Percentiles rank a stretch among this genome's conserved stretches.
Conservation (phyloP, 2,888 invertebrate genomes). For the Macrophya alboannulata region DNA sequence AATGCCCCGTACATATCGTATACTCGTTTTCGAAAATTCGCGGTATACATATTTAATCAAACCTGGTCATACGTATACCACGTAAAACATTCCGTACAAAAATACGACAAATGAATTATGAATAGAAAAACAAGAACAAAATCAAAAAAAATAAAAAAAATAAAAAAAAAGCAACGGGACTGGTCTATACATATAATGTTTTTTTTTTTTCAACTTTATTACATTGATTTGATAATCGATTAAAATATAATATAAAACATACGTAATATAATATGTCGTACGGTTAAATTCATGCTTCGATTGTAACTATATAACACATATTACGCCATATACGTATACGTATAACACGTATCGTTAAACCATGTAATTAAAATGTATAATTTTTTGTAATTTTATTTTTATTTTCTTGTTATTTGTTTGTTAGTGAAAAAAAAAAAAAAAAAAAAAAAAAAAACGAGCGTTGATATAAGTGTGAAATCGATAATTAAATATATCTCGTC, state of each 20-base stretch:
- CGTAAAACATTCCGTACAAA: background rate
- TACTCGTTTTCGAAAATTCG: too few relatives aligned
- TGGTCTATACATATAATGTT: background rate
- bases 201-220: background rate
- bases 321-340: background rate
- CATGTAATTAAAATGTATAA: background rate
- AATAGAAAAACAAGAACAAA: background rate
- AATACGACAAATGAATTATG: background rate
- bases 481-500: conserved; percentile 46
- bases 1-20: too few relatives aligned
- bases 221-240: background rate
- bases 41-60: too few relatives aligned
- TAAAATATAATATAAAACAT: background rate
- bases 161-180: background rate
- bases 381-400: background rate
- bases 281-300: background rate
- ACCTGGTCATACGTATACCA: background rate
- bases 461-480: conserved; percentile 4
- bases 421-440: background rate
- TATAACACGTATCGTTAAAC: background rate
- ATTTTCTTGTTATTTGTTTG: background rate
- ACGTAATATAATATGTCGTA: too few relatives aligned
- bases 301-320: background rate
- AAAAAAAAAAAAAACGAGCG: background rate
- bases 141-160: background rate